Base-by-base conservation (phyloP, 2,113 vertebrate genomes). In the Haliaeetus leucogaster region DNA sequence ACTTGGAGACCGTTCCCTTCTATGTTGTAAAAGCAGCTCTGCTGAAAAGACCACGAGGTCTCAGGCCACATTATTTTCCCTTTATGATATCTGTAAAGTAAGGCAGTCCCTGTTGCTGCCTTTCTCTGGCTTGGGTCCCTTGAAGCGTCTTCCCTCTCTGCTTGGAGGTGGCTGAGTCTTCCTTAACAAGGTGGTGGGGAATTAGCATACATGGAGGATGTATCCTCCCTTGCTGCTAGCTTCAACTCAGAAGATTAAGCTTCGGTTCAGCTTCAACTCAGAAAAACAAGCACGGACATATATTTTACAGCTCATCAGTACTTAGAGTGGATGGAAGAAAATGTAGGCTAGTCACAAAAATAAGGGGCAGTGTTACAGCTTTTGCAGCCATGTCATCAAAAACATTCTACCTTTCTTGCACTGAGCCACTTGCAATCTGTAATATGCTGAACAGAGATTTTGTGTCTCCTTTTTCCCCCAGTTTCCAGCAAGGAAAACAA, bases 401-500 rank as follows among this genome's bases (percentile, higher is more conserved):
- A 85, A 77, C 73, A 58, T 30, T 82, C 13, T 79, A 45, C 74
- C 20, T 68, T 9, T 66, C 52, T 68, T 88, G 16, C 38, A 62
- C 29, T 53, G 45, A 90, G 13, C 18, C 30, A 25, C 53, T 88
- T 93, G 42, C 40, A 77, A 34, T 45, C 55, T 95, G n/a, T 85
- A 76, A 62, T 67, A 45, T 13, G 34, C 11, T 2, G 2, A 62
- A 65, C 23, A 29, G 56, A 68, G 61, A 79, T 87, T 89, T 92
- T 89, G n/a, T 38, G 18, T 66, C 38, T 83, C 45, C 47, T 79
- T 90, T 53, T 7, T 0, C 25, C 16, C n/a, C 48, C 36, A 13
- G 59, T 88, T 94, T 89, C 40, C 29, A 66, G 29, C 47, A 89
- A 90, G 55, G 20, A 53, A 90, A 90, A 88, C 62, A 91, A 92